phyloP scores from a whole-genome alignment of 1,140 invertebrate species.

The Trachymyrmex cornetzi region DNA sequence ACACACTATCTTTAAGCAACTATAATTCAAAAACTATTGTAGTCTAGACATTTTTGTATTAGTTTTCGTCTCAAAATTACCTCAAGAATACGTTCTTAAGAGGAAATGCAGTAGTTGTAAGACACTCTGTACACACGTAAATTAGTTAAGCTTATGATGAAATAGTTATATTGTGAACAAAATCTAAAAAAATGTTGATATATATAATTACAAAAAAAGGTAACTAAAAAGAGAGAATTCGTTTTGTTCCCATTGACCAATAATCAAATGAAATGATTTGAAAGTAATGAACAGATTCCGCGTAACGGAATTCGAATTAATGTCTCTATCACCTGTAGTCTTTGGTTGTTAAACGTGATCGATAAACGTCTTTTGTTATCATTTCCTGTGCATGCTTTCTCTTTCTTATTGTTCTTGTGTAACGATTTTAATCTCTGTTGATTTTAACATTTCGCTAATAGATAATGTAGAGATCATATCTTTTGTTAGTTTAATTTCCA shows the following conservation, averaged over 20 bases:
- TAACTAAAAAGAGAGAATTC: neutral
- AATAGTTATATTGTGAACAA: neutral
- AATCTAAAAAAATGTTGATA: neutral
- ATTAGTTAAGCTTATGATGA: neutral
- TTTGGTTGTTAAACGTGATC: neutral
- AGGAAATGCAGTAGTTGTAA: no score
- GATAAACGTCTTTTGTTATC: conserved; percentile 42
- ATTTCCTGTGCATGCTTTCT: conserved; percentile 15
- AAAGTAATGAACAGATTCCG: conserved; percentile 16
- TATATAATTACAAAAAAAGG: neutral
- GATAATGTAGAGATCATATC: neutral
- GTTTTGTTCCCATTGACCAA: neutral
- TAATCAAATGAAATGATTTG: neutral
- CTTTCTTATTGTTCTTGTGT: conserved; percentile 27
- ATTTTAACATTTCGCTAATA: neutral
- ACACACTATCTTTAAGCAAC: no score
- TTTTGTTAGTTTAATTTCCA: neutral
- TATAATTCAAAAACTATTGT: no score
- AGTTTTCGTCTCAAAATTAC: no score
- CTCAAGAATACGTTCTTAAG: no score
- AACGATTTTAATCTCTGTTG: conserved; percentile 19
- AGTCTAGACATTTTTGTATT: no score
- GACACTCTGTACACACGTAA: no score
- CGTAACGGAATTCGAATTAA: conserved; percentile 38
- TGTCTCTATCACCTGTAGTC: neutral